Conservation (phyloP, 1,140 invertebrate species). For the Eufriesea mexicana region DNA sequence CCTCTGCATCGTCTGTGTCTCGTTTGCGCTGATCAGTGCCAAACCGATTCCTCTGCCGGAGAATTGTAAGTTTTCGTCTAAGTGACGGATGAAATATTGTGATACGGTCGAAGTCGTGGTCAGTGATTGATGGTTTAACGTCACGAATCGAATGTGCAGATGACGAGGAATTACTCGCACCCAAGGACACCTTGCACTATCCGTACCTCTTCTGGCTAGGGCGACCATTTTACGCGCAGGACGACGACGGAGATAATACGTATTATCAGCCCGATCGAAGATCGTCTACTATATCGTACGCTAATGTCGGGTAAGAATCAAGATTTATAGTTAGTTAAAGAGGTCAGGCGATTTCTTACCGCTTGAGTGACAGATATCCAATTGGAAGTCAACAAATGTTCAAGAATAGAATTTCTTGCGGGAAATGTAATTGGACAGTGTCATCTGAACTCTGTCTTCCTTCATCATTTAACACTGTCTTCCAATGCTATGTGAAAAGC, state of each 20-base stretch:
- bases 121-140: neutral
- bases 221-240: conserved; percentile 54
- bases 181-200: conserved; percentile 33
- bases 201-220: conserved; percentile 59
- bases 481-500: too few relatives aligned
- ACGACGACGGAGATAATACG: conserved; percentile 38
- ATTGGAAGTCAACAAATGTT: too few relatives aligned
- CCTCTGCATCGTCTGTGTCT: conserved; percentile 9
- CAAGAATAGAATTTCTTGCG: too few relatives aligned
- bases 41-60: conserved; percentile 20
- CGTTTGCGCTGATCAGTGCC: conserved; percentile 18
- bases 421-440: too few relatives aligned
- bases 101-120: too few relatives aligned
- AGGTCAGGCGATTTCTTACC: too few relatives aligned
- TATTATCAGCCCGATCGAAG: conserved; percentile 8
- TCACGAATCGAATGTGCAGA: neutral
- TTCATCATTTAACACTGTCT: too few relatives aligned
- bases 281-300: conserved; percentile 58
- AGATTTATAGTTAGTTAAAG: neutral
- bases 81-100: too few relatives aligned
- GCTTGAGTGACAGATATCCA: too few relatives aligned
- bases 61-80: conserved; percentile 33
- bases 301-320: conserved; percentile 52
- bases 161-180: neutral
- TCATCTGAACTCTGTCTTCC: too few relatives aligned